Evolutionary conservation across 2,888 invertebrate species (phyloP).

Genomic region (Zaprionus obscuricornis): DNA sequence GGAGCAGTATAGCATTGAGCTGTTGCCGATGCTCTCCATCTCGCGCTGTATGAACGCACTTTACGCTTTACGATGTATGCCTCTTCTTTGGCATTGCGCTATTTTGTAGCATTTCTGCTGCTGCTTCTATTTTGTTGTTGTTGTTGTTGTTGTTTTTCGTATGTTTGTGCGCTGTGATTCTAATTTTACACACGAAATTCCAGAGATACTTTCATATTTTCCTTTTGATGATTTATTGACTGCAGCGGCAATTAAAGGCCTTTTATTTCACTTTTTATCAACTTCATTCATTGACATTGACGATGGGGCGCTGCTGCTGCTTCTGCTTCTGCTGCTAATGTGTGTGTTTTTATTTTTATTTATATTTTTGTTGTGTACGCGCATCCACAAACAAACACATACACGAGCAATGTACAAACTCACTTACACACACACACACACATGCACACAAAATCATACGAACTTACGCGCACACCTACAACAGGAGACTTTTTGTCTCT

Average conservation of each 20-base stretch:
- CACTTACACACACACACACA: slow-evolving; percentile 10
- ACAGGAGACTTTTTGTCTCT: slow-evolving; percentile 45
- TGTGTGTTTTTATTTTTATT: slow-evolving; percentile 68
- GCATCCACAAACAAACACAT: slow-evolving; percentile 47
- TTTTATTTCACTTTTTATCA: slow-evolving; percentile 76
- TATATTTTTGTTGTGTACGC: slow-evolving; percentile 66
- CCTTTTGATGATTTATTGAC: slow-evolving; percentile 78
- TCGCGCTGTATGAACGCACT: slow-evolving; percentile 40
- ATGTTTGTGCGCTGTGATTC: no score
- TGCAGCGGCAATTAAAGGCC: slow-evolving; percentile 74
- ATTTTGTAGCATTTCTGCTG: slow-evolving; percentile 44
- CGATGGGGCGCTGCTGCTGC: slow-evolving; percentile 39
- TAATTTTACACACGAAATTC: slow-evolving; percentile 72
- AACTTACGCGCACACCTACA: slow-evolving; percentile 32
- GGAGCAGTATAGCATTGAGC: slow-evolving; percentile 33
- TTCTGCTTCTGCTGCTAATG: slow-evolving; percentile 7
- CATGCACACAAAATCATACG: slow-evolving; percentile 18
- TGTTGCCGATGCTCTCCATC: slow-evolving; percentile 40
- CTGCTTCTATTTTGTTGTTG: slow-evolving; percentile 38
- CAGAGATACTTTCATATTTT: slow-evolving; percentile 73
- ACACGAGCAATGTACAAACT: no score
- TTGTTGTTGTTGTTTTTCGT: slow-evolving; percentile 27
- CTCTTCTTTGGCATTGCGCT: slow-evolving; percentile 50
- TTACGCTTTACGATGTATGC: slow-evolving; percentile 60
- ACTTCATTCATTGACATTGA: slow-evolving; percentile 72